A percentile compares a stretch with the other conserved stretches of the same genome.
These are phyloP conservation scores for Leptonema lineaticorne DNA, from an alignment of 1,140 invertebrate genomes.

Conservation along the genomic window DNA sequence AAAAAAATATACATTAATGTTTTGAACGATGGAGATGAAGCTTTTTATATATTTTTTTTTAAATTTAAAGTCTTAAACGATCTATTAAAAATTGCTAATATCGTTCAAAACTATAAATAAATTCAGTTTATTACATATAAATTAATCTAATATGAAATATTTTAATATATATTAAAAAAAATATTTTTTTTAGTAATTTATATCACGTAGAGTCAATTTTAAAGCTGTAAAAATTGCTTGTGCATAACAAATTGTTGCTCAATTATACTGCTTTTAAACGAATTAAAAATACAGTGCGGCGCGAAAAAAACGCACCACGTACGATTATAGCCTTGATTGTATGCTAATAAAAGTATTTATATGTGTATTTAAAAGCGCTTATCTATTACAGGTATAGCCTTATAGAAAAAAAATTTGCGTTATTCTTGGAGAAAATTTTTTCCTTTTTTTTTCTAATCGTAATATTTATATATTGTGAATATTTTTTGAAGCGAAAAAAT, in stretches of 20 bases:
- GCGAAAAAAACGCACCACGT: too few relatives aligned
- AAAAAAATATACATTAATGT: too few relatives aligned
- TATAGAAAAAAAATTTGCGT: not conserved
- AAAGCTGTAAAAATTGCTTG: not conserved
- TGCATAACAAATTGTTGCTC: conserved; percentile 5
- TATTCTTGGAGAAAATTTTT: not conserved
- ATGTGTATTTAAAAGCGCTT: not conserved
- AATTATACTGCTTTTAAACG: not conserved
- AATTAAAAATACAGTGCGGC: not conserved
- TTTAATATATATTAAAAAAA: not conserved
- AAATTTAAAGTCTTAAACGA: too few relatives aligned
- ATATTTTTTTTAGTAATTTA: not conserved
- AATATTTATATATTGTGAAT: not conserved
- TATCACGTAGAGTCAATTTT: not conserved
- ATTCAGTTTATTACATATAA: too few relatives aligned
- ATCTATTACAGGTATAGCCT: not conserved
- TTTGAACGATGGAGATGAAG: too few relatives aligned
- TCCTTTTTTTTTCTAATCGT: not conserved
- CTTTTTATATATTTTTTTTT: too few relatives aligned
- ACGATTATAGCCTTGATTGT: not conserved
- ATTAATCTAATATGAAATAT: not conserved
- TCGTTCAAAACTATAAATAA: too few relatives aligned
- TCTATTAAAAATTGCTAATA: too few relatives aligned
- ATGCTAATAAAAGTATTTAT: not conserved
- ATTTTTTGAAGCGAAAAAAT: too few relatives aligned